Conservation (phyloP, 2,888 invertebrate genomes). For the Synergus itoensis region DNA sequence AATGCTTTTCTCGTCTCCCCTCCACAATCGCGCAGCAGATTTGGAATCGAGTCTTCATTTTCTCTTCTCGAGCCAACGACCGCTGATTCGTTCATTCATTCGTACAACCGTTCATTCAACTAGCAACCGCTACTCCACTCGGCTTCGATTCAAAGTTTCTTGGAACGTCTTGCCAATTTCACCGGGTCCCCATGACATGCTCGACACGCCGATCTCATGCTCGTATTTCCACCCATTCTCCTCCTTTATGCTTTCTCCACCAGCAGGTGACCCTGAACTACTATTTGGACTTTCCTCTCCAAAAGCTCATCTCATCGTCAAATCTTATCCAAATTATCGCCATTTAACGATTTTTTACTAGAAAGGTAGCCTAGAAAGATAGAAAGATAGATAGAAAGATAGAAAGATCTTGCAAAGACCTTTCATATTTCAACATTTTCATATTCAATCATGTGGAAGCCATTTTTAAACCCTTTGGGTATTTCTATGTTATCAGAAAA, state of each 20-base stretch:
- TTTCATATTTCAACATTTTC: too few species aligned
- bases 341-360: not conserved
- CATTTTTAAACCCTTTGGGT: not conserved
- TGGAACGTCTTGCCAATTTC: constrained; percentile 74
- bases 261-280: constrained; percentile 23
- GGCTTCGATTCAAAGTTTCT: constrained; percentile 75
- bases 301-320: not conserved
- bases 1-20: constrained; percentile 12
- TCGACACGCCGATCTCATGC: constrained; percentile 55
- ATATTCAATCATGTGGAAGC: too few species aligned
- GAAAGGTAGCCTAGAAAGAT: not conserved
- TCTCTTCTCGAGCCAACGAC: constrained; percentile 59
- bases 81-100: constrained; percentile 61
- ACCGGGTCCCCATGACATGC: constrained; percentile 63
- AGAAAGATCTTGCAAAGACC: not conserved
- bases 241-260: constrained; percentile 31
- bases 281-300: not conserved
- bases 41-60: constrained; percentile 58
- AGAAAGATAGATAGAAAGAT: too few species aligned
- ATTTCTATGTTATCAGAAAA: not conserved
- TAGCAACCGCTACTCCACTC: constrained; percentile 67
- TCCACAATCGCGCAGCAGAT: constrained; percentile 47
- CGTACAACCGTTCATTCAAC: constrained; percentile 65
- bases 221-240: constrained; percentile 51
- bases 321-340: not conserved